phyloP scores from a whole-genome alignment of 64 coral and sea anemone genomes.

The Exaiptasia diaphana region DNA sequence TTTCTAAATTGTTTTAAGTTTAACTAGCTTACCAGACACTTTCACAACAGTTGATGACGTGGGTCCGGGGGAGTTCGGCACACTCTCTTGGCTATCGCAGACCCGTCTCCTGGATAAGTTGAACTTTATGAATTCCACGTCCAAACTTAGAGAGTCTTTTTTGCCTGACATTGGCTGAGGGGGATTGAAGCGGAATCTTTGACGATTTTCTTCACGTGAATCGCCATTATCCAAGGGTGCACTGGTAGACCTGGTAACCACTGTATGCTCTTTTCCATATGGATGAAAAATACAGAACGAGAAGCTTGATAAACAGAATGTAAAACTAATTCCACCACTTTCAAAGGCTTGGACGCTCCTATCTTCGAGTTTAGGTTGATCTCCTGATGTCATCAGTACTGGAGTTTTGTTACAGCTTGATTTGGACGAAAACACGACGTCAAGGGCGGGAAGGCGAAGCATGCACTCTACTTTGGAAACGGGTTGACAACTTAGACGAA shows the following conservation, averaged over 20 bases:
- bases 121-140: slow-evolving; percentile 97
- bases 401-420: slow-evolving; percentile 81
- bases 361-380: slow-evolving; percentile 9
- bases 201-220: slow-evolving; percentile 27
- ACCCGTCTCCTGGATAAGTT: slow-evolving; percentile 84
- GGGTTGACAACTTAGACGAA: slow-evolving; percentile 87
- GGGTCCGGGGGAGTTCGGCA: slow-evolving; percentile 46
- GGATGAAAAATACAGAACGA: slow-evolving; percentile 97
- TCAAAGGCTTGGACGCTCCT: slow-evolving; percentile 40
- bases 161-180: slow-evolving; percentile 89
- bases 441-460: slow-evolving; percentile 82
- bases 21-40: slow-evolving; percentile 96
- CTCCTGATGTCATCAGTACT: neutral
- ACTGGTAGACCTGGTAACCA: slow-evolving; percentile 49
- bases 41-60: slow-evolving; percentile 87
- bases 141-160: slow-evolving; percentile 93
- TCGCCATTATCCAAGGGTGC: slow-evolving; percentile 44
- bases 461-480: slow-evolving; percentile 95
- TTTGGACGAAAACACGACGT: slow-evolving; percentile 90
- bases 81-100: slow-evolving; percentile 36
- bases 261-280: slow-evolving; percentile 87
- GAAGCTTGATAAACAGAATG: slow-evolving; percentile 86
- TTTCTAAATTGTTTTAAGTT: too few species aligned
- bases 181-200: slow-evolving; percentile 50
- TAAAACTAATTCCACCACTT: slow-evolving; percentile 94